Conservation (phyloP, 2,113 vertebrate genomes). For the Platysternon megacephalum region DNA sequence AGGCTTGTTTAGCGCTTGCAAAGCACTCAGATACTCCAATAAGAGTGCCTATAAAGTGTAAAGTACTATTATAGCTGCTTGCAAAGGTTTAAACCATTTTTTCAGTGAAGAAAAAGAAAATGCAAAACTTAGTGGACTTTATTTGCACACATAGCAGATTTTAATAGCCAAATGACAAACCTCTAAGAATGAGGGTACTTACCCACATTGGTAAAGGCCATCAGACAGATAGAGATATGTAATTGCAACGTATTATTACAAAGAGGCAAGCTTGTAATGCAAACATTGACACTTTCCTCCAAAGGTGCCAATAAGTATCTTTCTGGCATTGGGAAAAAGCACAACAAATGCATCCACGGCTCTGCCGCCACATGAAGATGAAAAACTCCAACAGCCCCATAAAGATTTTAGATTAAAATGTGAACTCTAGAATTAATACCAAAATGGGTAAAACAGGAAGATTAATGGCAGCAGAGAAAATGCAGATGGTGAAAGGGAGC, state of each 20-base stretch:
- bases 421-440: constrained; percentile 73
- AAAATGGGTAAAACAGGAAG: constrained; percentile 70
- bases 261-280: constrained; percentile 6
- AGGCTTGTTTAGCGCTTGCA: constrained; percentile 46
- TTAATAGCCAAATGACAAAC: constrained; percentile 1
- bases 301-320: constrained; percentile 31
- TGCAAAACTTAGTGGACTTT: neutral
- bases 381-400: constrained; percentile 63
- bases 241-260: constrained; percentile 39
- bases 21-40: constrained; percentile 14
- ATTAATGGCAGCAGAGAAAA: constrained; percentile 70
- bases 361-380: constrained; percentile 49
- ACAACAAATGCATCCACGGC: constrained; percentile 46
- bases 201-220: neutral
- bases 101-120: neutral
- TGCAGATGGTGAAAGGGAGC: constrained; percentile 73
- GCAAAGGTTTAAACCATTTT: neutral
- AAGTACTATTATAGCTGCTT: constrained; percentile 32
- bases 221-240: constrained; percentile 22
- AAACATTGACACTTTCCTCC: neutral
- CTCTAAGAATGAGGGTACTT: constrained; percentile 26
- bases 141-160: neutral
- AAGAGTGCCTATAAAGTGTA: constrained; percentile 16
- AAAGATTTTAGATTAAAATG: constrained; percentile 71
- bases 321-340: constrained; percentile 54